Base-by-base conservation (phyloP, 1,140 invertebrate genomes). In the Atta cephalotes region DNA sequence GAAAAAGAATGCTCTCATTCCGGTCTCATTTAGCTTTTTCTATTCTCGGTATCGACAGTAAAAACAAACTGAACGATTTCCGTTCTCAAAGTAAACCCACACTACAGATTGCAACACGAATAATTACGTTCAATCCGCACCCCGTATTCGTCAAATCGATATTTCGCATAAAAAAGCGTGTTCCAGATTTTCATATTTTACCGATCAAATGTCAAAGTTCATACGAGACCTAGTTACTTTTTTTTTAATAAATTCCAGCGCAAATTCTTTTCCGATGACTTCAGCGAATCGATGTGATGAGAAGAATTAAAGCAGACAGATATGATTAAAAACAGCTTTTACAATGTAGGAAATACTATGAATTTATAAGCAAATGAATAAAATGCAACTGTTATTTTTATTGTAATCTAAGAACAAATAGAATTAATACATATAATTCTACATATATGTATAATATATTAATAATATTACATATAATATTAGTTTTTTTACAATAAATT, bases 111-210 rank as follows among this genome's bases (percentile, higher is more conserved):
- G 80, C 56, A 76, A 84, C 80, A 62, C 80, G 70, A 84, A 84
- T 84, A 84, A 56, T 84, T 84, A 76, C 56, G 45, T 72, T 66
- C 79, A 66, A 56, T 76, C 80, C 28, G 53, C 70, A 58, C 14
- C 18, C 68, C 18, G 51, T 49, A 18, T 28, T 49, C 68, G 53
- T n/a, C 56, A 45, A 84, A 84, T 84, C 70, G 80, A 84, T 84
- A 84, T 63, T 62, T 84, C 70, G 39, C 62, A 76, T 62, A 62
- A 51, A 74, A 84, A 84, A 76, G 80, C 70, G 56, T 76, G 70
- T 14, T 28, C 80, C 58, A 76, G 56, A 84, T 84, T 84, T 76
- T 84, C 80, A 84, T 76, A 74, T 84, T 84, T 84, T 74, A 45
- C 80, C 70, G n/a, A 14, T n/a, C 58, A 76, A 84, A 84, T 72